Evolutionary conservation across 2,888 invertebrate species (phyloP).

Genomic region (Thumatha senex): DNA sequence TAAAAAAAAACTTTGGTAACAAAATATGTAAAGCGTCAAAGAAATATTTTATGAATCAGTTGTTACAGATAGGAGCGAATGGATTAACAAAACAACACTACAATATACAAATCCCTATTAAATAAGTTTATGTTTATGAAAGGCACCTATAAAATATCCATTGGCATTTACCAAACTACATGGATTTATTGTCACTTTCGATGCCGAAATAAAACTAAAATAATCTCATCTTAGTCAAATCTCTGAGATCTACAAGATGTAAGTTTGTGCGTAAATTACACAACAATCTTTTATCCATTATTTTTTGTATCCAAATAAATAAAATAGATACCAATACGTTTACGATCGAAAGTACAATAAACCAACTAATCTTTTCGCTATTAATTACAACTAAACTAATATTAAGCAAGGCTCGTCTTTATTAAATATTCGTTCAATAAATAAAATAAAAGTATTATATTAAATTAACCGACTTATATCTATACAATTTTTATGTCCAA

Average conservation of each 20-base stretch:
- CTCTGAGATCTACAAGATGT: conserved; percentile 41
- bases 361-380: conserved; percentile 54
- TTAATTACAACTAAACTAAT: conserved; percentile 77
- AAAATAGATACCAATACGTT: conserved; percentile 25
- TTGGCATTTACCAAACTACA: conserved; percentile 69
- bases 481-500: conserved; percentile 61
- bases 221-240: conserved; percentile 25
- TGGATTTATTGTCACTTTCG: conserved; percentile 60
- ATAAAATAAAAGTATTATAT: conserved; percentile 55
- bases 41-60: conserved; percentile 36
- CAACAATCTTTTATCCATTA: conserved; percentile 21
- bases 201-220: conserved; percentile 43
- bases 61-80: conserved; percentile 67
- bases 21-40: conserved; percentile 38
- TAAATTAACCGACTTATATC: conserved; percentile 69
- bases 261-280: conserved; percentile 26
- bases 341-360: conserved; percentile 48
- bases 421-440: conserved; percentile 78
- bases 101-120: conserved; percentile 68
- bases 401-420: conserved; percentile 83
- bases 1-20: conserved; percentile 32
- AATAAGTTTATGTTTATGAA: conserved; percentile 70
- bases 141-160: conserved; percentile 80
- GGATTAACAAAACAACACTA: conserved; percentile 73
- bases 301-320: conserved; percentile 27